Evolutionary conservation across 2,888 invertebrate species (phyloP).

Genomic region (Dichetophora obliterata): DNA sequence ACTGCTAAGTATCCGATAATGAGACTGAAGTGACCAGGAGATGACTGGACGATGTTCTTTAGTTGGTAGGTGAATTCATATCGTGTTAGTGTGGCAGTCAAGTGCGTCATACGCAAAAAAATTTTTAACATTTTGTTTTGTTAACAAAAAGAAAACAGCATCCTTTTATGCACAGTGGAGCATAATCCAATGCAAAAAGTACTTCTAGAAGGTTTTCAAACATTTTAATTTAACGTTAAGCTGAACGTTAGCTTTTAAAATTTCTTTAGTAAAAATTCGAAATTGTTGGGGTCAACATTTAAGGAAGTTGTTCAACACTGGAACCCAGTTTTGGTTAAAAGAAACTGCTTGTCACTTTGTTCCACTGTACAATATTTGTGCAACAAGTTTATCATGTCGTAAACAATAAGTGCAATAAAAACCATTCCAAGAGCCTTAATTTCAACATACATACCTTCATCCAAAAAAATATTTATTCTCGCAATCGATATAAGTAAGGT

Average conservation of each 20-base stretch:
- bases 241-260: too few relatives aligned
- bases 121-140: not conserved
- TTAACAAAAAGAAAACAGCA: not conserved
- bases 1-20: conserved; percentile 39
- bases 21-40: conserved; percentile 30
- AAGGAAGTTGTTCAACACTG: not conserved
- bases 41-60: conserved; percentile 23
- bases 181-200: too few relatives aligned
- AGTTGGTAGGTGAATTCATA: not conserved
- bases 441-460: not conserved
- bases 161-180: conserved; percentile 27
- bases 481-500: not conserved
- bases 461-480: not conserved
- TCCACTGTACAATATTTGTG: not conserved
- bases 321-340: too few relatives aligned
- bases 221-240: too few relatives aligned
- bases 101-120: conserved; percentile 25
- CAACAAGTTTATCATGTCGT: conserved; percentile 26
- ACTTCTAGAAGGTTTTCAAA: too few relatives aligned
- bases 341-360: not conserved
- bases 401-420: conserved; percentile 36
- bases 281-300: too few relatives aligned
- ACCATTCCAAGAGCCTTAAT: conserved; percentile 28
- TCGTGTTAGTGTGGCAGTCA: not conserved
- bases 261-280: too few relatives aligned